Percentiles rank a stretch among this genome's conserved stretches.
Evolutionary conservation across 2,888 invertebrate genomes (phyloP).

Genomic region (Mesodorylaimus sp.): DNA sequence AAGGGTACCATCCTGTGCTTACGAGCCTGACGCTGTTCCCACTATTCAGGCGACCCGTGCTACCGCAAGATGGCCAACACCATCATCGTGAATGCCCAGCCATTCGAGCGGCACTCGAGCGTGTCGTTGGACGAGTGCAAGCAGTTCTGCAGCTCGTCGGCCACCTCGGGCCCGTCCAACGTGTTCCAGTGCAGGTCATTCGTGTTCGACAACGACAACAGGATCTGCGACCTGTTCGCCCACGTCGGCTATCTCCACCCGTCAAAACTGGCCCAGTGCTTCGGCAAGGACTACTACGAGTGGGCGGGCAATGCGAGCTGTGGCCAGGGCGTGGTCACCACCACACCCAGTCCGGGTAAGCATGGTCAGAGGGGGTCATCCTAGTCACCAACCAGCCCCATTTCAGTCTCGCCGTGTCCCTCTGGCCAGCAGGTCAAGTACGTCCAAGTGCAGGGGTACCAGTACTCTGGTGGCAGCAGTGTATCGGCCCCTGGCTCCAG

Average conservation of each 20-base stretch:
- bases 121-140: slow-evolving; percentile 11
- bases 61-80: too few relatives aligned
- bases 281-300: slow-evolving; percentile 11
- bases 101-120: slow-evolving; percentile 25
- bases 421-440: slow-evolving; percentile 15
- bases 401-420: neutral
- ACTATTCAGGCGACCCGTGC: too few relatives aligned
- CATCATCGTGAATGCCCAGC: slow-evolving; percentile 29
- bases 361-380: too few relatives aligned
- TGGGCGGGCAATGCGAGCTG: too few relatives aligned
- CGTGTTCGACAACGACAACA: slow-evolving; percentile 27
- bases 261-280: slow-evolving; percentile 13
- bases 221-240: slow-evolving; percentile 26
- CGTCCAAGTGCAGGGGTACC: slow-evolving; percentile 22
- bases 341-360: too few relatives aligned
- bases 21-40: too few relatives aligned
- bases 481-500: slow-evolving; percentile 12
- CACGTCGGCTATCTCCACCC: slow-evolving; percentile 25
- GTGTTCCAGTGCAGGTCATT: slow-evolving; percentile 23
- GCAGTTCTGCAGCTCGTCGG: slow-evolving; percentile 4
- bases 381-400: too few relatives aligned
- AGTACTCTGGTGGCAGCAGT: slow-evolving; percentile 18
- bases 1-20: too few relatives aligned
- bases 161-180: too few relatives aligned
- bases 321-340: too few relatives aligned